A percentile compares a stretch with the other conserved stretches of the same genome.
Evolutionary conservation across 2,797 vertebrate genomes (phyloP).

Genomic region (Columba guinea): DNA sequence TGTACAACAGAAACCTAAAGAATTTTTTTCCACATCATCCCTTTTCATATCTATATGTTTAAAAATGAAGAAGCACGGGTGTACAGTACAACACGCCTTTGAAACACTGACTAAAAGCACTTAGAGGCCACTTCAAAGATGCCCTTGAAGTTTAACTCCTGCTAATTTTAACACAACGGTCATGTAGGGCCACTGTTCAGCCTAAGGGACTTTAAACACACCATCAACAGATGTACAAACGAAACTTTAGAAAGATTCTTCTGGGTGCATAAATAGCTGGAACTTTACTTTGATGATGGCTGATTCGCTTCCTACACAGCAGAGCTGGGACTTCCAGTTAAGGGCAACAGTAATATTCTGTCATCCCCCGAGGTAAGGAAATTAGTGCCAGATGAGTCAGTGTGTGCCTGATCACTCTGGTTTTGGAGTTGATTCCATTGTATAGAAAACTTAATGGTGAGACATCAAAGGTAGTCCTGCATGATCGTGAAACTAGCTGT

Average conservation of each 20-base stretch:
- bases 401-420: not conserved
- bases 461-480: slow-evolving; percentile 17
- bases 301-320: slow-evolving; percentile 22
- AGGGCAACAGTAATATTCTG: slow-evolving; percentile 19
- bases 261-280: not conserved
- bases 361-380: slow-evolving; percentile 1
- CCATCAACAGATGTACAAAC: slow-evolving; percentile 29
- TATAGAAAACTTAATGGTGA: slow-evolving; percentile 1
- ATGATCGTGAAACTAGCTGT: not conserved
- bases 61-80: not conserved
- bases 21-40: not conserved
- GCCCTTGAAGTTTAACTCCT: slow-evolving; percentile 33
- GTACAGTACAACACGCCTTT: not conserved
- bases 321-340: not conserved
- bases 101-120: slow-evolving; percentile 45
- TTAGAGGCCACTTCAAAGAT: slow-evolving; percentile 42
- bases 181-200: slow-evolving; percentile 1
- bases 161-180: slow-evolving; percentile 13
- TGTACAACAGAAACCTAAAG: not conserved
- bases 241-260: slow-evolving; percentile 15
- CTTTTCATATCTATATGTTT: not conserved
- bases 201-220: slow-evolving; percentile 30
- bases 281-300: slow-evolving; percentile 22
- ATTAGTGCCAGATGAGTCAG: slow-evolving; percentile 34
- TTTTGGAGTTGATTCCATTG: not conserved